Evolutionary conservation across 1,140 invertebrate species (phyloP).

Genomic region (Magallana ariakensis): DNA sequence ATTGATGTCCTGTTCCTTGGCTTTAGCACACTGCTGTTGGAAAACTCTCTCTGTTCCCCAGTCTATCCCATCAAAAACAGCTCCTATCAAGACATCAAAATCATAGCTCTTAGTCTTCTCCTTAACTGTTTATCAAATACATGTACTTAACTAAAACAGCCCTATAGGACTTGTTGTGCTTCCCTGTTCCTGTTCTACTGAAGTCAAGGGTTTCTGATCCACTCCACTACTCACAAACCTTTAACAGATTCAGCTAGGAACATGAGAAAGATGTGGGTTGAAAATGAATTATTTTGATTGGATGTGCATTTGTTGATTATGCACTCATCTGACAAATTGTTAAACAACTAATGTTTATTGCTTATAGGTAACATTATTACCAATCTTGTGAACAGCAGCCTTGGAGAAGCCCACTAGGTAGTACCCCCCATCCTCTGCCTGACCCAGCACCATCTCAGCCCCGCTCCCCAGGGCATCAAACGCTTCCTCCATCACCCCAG

Average conservation of each 20-base stretch:
- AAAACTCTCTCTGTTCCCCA: conserved; percentile 57
- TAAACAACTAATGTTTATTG: too few relatives aligned
- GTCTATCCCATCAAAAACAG: conserved; percentile 44
- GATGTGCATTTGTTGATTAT: too few relatives aligned
- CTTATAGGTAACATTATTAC: not conserved
- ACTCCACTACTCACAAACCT: too few relatives aligned
- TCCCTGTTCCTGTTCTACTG: too few relatives aligned
- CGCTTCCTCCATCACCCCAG: conserved; percentile 38
- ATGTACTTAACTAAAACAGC: too few relatives aligned
- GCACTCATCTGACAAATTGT: too few relatives aligned
- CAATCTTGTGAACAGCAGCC: not conserved
- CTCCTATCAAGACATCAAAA: conserved; percentile 24
- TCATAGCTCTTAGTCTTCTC: not conserved
- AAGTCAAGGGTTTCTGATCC: too few relatives aligned
- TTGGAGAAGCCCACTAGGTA: conserved; percentile 48
- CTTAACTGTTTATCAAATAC: too few relatives aligned
- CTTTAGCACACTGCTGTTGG: conserved; percentile 47
- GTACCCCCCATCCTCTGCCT: conserved; percentile 52
- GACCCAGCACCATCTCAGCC: conserved; percentile 52
- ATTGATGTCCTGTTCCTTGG: conserved; percentile 32
- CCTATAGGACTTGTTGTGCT: too few relatives aligned
- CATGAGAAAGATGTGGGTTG: too few relatives aligned
- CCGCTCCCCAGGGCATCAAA: conserved; percentile 38
- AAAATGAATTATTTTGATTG: too few relatives aligned
- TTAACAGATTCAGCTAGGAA: too few relatives aligned